Evolutionary conservation across 1,140 invertebrate species (phyloP).

Genomic region (Ganaspis sp.): DNA sequence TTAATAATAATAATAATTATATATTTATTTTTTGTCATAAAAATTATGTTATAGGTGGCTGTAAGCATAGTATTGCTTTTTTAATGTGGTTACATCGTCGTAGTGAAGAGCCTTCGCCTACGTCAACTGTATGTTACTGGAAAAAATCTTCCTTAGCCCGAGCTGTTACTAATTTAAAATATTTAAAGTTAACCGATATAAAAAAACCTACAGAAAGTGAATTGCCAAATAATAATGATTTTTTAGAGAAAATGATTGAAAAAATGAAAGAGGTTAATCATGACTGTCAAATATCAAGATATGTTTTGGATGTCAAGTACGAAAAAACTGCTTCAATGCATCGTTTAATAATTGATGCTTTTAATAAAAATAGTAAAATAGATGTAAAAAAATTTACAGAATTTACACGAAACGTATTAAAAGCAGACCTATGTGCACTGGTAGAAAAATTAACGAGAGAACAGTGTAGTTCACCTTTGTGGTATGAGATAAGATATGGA

Average conservation of each 20-base stretch:
- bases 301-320: background rate
- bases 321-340: background rate
- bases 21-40: background rate
- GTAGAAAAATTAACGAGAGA: constrained; percentile 45
- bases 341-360: background rate
- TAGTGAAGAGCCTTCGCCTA: constrained; percentile 69
- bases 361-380: background rate
- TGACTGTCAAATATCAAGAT: background rate
- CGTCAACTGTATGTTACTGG: constrained; percentile 65
- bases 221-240: constrained; percentile 31
- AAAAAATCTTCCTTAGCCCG: constrained; percentile 46
- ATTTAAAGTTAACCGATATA: constrained; percentile 41
- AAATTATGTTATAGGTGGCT: constrained; percentile 56
- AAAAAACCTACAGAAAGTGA: constrained; percentile 17
- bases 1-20: background rate
- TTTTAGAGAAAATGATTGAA: constrained; percentile 34
- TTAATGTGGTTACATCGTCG: constrained; percentile 68
- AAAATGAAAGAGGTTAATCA: constrained; percentile 32
- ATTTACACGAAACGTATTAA: background rate
- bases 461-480: constrained; percentile 40
- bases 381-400: background rate
- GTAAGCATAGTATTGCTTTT: constrained; percentile 70
- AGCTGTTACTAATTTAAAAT: constrained; percentile 46
- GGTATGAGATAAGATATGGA: constrained; percentile 60
- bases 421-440: background rate